Percentiles rank a stretch among this genome's conserved stretches.
Evolutionary conservation across 2,797 vertebrate genomes (phyloP).

Genomic region (Thaleichthys pacificus): DNA sequence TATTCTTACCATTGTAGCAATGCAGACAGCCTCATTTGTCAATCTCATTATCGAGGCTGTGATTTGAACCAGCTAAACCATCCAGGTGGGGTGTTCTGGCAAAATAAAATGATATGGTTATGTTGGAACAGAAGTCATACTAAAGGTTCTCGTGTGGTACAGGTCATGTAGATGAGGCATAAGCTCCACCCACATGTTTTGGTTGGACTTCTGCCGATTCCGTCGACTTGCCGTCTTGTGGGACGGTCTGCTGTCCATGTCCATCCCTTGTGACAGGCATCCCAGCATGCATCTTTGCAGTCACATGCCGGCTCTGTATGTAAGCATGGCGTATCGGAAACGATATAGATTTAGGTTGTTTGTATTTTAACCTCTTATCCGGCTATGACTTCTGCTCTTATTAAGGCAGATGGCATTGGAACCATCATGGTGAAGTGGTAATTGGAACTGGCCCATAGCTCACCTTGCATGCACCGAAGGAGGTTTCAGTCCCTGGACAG

Average conservation of each 20-base stretch:
- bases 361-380: background rate
- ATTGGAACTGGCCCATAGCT: slow-evolving; percentile 30
- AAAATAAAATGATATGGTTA: background rate
- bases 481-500: slow-evolving; percentile 32
- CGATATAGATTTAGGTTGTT: background rate
- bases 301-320: background rate
- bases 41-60: slow-evolving; percentile 53
- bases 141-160: too few species aligned
- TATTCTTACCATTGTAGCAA: slow-evolving; percentile 44
- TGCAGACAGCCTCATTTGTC: slow-evolving; percentile 31
- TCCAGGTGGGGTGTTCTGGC: slow-evolving; percentile 58
- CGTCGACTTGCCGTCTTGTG: background rate
- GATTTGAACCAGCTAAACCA: slow-evolving; percentile 78
- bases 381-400: background rate
- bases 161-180: background rate
- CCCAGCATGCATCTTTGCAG: slow-evolving; percentile 49
- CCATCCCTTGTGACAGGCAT: background rate
- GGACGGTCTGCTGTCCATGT: slow-evolving; percentile 9
- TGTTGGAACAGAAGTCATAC: too few species aligned
- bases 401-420: background rate
- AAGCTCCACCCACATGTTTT: slow-evolving; percentile 41
- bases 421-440: slow-evolving; percentile 12
- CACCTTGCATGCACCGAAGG: slow-evolving; percentile 35
- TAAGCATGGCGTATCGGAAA: background rate
- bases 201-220: slow-evolving; percentile 13